Percentiles rank a stretch among this genome's conserved stretches.
Conservation (phyloP, 2,113 vertebrate species). For the Isurus oxyrinchus region DNA sequence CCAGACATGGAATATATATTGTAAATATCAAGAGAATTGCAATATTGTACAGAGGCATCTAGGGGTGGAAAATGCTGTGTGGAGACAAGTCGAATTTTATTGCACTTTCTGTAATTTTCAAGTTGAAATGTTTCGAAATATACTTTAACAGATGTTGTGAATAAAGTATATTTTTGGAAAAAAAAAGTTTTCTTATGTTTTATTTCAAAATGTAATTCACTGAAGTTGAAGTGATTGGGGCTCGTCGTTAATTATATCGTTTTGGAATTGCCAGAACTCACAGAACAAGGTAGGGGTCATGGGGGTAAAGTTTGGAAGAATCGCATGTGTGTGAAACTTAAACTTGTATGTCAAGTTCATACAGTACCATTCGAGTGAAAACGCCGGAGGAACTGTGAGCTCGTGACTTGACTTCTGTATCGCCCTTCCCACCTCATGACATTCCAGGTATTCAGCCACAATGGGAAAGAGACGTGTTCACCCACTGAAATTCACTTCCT, state of each 20-base stretch:
- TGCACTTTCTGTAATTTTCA: too few species aligned
- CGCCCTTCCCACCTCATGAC: not conserved
- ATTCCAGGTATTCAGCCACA: not conserved
- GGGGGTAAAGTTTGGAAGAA: not conserved
- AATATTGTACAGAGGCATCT: too few species aligned
- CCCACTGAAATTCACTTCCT: not conserved
- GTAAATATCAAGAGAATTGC: too few species aligned
- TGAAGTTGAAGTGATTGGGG: not conserved
- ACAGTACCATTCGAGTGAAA: not conserved
- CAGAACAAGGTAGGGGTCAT: not conserved
- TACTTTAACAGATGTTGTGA: too few species aligned
- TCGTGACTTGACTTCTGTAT: not conserved
- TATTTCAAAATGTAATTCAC: not conserved
- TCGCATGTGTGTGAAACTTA: not conserved
- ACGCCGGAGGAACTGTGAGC: not conserved
- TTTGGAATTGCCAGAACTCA: not conserved
- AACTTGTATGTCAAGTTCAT: not conserved
- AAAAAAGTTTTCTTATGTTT: not conserved
- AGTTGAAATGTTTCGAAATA: too few species aligned
- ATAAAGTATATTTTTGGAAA: too few species aligned
- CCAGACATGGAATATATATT: too few species aligned
- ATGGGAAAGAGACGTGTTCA: conserved; percentile 20
- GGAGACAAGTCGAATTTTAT: too few species aligned
- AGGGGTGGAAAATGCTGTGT: too few species aligned
- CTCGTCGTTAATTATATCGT: not conserved